Evolutionary conservation across 2,888 invertebrate genomes (phyloP), one percentile per base, ranked within the genome.

Genomic region (Thymelicus acteon): DNA sequence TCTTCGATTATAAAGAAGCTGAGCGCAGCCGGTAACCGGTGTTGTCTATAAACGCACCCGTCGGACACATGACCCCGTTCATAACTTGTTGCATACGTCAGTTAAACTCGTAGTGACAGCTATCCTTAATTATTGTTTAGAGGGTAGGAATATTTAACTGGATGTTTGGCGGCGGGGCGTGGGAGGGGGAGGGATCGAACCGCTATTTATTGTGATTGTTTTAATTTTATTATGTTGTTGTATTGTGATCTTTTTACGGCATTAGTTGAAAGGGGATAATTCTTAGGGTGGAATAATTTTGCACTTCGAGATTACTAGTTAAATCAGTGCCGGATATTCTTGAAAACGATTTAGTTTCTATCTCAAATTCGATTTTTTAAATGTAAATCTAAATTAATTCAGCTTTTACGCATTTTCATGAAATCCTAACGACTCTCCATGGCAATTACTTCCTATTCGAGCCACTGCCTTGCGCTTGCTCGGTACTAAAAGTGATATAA

Each of bases 191-290:
- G 37, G 57, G 10, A 12, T 54, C 19, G 31, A 13, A 7, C 57
- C 31, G 57, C 57, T 37, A 37, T 13, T 57, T 37, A 57, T 57
- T 57, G 57, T 57, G 57, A 57, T 57, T 57, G 57, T 57, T 57
- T 57, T 57, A 37, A 57, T 57, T 57, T 57, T 31, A 57, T 57
- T 57, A 37, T 57, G 57, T 57, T 57, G 31, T 57, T 57, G 31
- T 57, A 37, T 31, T 57, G 37, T 57, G 31, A 37, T 57, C 12
- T 13, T 37, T 57, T 57, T 3, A 57, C 13, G 57, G 57, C 57
- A n/a, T 31, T 57, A 37, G 57, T 37, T 57, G 57, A 37, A 57
- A 57, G 54, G 8, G 54, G 54, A 54, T 7, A 19, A 37, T 12
- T 31, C 1, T 31, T 31, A 5, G 31, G 31, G 24, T 24, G 52